Base-by-base conservation (phyloP, 2,797 vertebrate genomes). In the Octomys mimax region DNA sequence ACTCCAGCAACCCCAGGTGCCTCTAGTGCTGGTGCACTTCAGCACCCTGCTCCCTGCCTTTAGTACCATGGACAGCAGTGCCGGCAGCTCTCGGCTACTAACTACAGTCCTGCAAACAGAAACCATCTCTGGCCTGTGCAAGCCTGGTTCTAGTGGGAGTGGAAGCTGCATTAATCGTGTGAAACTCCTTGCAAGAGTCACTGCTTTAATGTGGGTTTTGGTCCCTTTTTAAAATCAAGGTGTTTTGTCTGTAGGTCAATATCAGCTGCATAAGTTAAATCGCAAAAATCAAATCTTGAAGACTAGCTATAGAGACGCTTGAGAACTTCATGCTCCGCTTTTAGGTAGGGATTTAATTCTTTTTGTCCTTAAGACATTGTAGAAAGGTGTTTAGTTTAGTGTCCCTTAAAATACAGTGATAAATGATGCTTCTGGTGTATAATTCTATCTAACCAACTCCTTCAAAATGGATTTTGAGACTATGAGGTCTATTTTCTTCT, bases 181-280 rank as follows among this genome's bases (percentile, higher is more conserved):
- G 73, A 95, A 59, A 28, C 24, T 59, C 84, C 26, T 83, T 85
- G 24, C 49, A 33, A 81, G 84, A 89, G 64, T 95, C 89, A 62
- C 64, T 89, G 49, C 26, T 83, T 78, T 80, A 39, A 57, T 46
- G 84, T 85, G 59, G 49, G 26, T 80, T 87, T 95, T 66, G 49
- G 42, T 49, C 78, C 31, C 83, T 66, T 81, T 88, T 89, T 91
- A 73, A 92, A 92, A 80, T 86, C 64, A 92, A 82, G 84, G 5
- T 83, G 16, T 93, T 96, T 95, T 57, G 28, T 93, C 81, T 95
- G 2, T 86, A 88, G 39, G 22, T 88, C 92, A 82, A 80, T 64
- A 94, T n/a, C 59, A 88, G 21, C 81, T 92, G 62, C 22, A 1
- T 71, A 86, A 95, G 64, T 80, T 70, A 75, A 97, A 71, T 80